phyloP scores from a whole-genome alignment of 2,113 vertebrate genomes.

The Xiphias gladius region DNA sequence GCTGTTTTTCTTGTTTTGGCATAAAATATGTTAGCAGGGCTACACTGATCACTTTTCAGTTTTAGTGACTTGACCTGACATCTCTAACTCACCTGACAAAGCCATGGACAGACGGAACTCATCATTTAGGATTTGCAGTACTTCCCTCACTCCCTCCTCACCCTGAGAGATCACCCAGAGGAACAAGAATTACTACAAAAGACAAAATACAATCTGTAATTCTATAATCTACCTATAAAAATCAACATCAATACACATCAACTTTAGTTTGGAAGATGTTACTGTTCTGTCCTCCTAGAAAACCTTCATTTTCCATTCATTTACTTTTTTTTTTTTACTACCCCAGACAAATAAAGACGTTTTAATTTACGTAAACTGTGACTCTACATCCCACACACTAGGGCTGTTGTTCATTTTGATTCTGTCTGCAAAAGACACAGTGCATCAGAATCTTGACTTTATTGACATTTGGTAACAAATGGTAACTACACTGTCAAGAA shows the following conservation, averaged over 20 bases:
- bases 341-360: too few relatives aligned
- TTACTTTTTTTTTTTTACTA: too few relatives aligned
- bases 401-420: too few relatives aligned
- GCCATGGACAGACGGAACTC: slow-evolving; percentile 93
- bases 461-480: too few relatives aligned
- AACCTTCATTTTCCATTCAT: too few relatives aligned
- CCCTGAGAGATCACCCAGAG: slow-evolving; percentile 83
- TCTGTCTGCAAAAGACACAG: too few relatives aligned
- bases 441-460: neutral
- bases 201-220: neutral
- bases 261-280: too few relatives aligned
- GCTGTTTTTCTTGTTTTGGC: neutral
- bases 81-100: slow-evolving; percentile 89
- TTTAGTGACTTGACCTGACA: neutral
- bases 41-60: neutral
- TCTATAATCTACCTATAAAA: neutral
- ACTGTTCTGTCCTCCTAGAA: too few relatives aligned
- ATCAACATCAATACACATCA: too few relatives aligned
- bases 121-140: slow-evolving; percentile 92
- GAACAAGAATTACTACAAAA: neutral
- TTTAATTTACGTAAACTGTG: too few relatives aligned
- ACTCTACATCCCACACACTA: too few relatives aligned
- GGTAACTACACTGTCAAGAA: too few relatives aligned
- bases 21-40: neutral
- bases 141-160: slow-evolving; percentile 89